A percentile compares a stretch with the other conserved stretches of the same genome.
Conservation (phyloP, 1,140 invertebrate species). For the Melipona quadrifasciata region DNA sequence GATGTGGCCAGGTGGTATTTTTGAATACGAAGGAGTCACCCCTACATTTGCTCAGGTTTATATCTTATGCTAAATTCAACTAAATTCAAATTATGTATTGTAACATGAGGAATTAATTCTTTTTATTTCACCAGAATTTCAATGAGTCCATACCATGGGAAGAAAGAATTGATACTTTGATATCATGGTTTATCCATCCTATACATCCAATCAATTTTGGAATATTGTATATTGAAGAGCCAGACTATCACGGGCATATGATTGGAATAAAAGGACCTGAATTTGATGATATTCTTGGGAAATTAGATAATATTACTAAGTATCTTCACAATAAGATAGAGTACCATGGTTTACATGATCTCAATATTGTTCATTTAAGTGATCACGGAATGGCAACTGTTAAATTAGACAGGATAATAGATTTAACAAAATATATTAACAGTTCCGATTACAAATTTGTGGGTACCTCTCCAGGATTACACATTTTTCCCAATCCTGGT, state of each 20-base stretch:
- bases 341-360: constrained; percentile 80
- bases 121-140: constrained; percentile 76
- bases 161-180: constrained; percentile 83
- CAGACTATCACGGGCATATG: constrained; percentile 84
- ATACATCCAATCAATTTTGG: constrained; percentile 84
- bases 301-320: constrained; percentile 83
- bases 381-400: constrained; percentile 89
- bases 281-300: constrained; percentile 81
- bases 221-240: constrained; percentile 88
- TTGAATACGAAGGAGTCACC: constrained; percentile 78
- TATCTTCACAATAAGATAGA: constrained; percentile 83
- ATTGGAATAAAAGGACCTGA: constrained; percentile 79
- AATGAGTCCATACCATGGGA: constrained; percentile 82
- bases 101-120: constrained; percentile 30
- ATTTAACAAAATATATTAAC: constrained; percentile 83
- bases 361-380: constrained; percentile 88
- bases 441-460: constrained; percentile 79
- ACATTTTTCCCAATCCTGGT: constrained; percentile 83
- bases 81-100: background rate
- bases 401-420: constrained; percentile 82
- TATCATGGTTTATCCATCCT: constrained; percentile 86
- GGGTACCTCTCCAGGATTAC: constrained; percentile 80
- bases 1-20: constrained; percentile 85
- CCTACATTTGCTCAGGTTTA: constrained; percentile 74
- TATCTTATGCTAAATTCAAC: constrained; percentile 1